phyloP scores from a whole-genome alignment of 1,140 invertebrate genomes.

The Ctenoplectra terminalis region DNA sequence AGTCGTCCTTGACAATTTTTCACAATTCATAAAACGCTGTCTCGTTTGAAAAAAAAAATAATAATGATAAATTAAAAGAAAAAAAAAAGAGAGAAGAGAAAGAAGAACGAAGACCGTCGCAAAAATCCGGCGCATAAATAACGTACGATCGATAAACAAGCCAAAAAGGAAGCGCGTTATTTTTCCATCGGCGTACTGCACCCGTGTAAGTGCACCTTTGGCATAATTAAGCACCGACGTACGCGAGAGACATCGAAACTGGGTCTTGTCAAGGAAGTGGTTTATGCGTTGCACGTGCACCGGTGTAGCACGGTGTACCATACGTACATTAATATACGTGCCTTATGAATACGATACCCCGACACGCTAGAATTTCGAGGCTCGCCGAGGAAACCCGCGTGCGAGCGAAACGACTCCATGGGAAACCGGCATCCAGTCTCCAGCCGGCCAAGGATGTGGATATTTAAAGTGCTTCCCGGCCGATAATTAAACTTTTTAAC shows the following conservation, averaged over 20 bases:
- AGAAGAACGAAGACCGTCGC: too few species aligned
- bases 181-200: background rate
- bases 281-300: slow-evolving; percentile 55
- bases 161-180: background rate
- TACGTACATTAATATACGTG: slow-evolving; percentile 54
- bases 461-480: slow-evolving; percentile 7
- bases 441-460: slow-evolving; percentile 12
- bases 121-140: slow-evolving; percentile 11
- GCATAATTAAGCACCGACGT: slow-evolving; percentile 50
- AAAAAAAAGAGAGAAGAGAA: too few species aligned
- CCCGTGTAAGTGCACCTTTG: slow-evolving; percentile 39
- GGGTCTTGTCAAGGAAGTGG: slow-evolving; percentile 58
- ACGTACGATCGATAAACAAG: slow-evolving; percentile 9
- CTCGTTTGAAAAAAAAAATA: background rate
- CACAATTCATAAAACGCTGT: background rate
- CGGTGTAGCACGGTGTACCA: slow-evolving; percentile 9
- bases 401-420: slow-evolving; percentile 14
- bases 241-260: slow-evolving; percentile 50
- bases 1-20: background rate
- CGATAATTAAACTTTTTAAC: slow-evolving; percentile 25
- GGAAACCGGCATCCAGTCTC: slow-evolving; percentile 13
- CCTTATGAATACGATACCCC: slow-evolving; percentile 42
- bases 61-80: too few species aligned
- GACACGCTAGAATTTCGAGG: slow-evolving; percentile 50
- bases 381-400: slow-evolving; percentile 37